Percentiles rank a stretch among this genome's conserved stretches.
Conservation (phyloP, 2,888 invertebrate genomes). For the Hydroisotoma schaefferi region DNA sequence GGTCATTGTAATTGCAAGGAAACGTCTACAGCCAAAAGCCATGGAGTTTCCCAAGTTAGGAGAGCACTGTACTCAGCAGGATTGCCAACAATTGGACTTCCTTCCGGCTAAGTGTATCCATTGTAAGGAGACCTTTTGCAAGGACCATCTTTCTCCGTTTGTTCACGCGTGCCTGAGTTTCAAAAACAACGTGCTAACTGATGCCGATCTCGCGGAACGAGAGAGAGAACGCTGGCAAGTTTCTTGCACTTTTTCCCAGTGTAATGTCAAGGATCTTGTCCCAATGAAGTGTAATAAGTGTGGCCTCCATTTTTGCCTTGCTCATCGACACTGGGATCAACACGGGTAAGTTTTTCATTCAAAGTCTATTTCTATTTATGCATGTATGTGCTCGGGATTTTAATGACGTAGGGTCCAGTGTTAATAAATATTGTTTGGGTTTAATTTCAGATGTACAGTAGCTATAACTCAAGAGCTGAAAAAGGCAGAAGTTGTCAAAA, state of each 20-base stretch:
- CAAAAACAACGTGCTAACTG: slow-evolving; percentile 50
- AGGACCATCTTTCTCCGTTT: slow-evolving; percentile 62
- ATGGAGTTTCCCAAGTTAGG: slow-evolving; percentile 69
- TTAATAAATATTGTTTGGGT: background rate
- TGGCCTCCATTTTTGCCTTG: slow-evolving; percentile 65
- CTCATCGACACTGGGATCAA: slow-evolving; percentile 64
- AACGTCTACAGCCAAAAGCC: slow-evolving; percentile 7
- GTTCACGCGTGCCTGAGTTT: slow-evolving; percentile 56
- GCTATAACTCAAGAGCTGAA: slow-evolving; percentile 4
- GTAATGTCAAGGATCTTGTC: slow-evolving; percentile 61
- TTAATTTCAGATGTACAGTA: slow-evolving; percentile 18
- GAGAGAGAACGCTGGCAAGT: slow-evolving; percentile 42
- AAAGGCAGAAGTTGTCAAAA: slow-evolving; percentile 19
- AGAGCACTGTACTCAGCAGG: slow-evolving; percentile 60
- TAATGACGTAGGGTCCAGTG: no score
- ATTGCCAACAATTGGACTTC: slow-evolving; percentile 69
- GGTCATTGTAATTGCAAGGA: no score
- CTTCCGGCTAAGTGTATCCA: slow-evolving; percentile 64
- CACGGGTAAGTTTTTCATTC: slow-evolving; percentile 51
- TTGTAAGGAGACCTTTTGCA: slow-evolving; percentile 64
- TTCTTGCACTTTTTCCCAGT: slow-evolving; percentile 59
- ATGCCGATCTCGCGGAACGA: slow-evolving; percentile 26
- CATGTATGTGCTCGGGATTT: no score
- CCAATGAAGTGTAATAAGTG: slow-evolving; percentile 66
- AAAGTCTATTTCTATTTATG: no score